Conservation (phyloP, 2,113 vertebrate species). For the Dicrurus megarhynchus region DNA sequence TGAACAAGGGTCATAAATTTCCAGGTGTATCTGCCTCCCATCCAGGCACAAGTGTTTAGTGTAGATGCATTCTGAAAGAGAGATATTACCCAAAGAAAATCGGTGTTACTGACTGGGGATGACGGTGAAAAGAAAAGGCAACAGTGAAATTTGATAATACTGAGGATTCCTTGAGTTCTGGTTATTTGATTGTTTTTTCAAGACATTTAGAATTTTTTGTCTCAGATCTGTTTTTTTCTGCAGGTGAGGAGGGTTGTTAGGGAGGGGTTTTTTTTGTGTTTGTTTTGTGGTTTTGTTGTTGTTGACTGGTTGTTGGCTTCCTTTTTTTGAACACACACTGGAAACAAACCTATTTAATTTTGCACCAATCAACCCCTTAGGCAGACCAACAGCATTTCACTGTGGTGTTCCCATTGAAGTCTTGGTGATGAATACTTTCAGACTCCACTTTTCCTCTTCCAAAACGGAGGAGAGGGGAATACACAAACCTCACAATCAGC, state of each 20-base stretch:
- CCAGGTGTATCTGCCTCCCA: slow-evolving; percentile 80
- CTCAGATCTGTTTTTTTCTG: not conserved
- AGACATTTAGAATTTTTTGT: not conserved
- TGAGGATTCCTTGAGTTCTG: not conserved
- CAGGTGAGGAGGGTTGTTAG: not conserved
- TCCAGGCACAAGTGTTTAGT: slow-evolving; percentile 82
- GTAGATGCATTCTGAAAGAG: slow-evolving; percentile 83
- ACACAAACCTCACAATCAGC: not conserved
- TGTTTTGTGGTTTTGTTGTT: not conserved
- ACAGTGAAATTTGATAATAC: not conserved
- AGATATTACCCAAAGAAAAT: not conserved
- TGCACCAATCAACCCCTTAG: not conserved
- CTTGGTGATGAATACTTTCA: not conserved
- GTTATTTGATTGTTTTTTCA: not conserved
- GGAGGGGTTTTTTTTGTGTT: accelerated
- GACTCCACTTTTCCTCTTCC: not conserved
- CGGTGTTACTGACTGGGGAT: not conserved
- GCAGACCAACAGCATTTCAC: not conserved
- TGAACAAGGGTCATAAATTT: slow-evolving; percentile 86
- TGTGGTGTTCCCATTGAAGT: not conserved
- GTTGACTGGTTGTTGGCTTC: not conserved
- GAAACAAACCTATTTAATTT: not conserved
- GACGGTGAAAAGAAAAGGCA: not conserved
- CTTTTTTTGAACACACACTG: not conserved
- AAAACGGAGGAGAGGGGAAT: not conserved